Conservation (phyloP, 2,797 vertebrate genomes). For the Malurus leucopterus region DNA sequence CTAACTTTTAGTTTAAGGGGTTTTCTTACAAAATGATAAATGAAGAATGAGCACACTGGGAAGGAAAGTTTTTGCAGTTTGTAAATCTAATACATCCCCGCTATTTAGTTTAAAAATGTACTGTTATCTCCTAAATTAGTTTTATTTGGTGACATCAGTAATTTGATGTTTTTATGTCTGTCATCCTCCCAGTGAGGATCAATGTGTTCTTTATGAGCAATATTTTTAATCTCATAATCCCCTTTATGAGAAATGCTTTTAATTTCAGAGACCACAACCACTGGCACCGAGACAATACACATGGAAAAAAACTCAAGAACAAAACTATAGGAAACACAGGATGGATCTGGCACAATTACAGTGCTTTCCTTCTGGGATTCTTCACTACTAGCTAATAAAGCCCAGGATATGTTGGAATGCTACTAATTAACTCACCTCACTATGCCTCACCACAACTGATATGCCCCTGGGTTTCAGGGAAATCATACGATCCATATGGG, state of each 20-base stretch:
- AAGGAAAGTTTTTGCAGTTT: slow-evolving; percentile 51
- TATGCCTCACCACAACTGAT: background rate
- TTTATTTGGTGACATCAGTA: slow-evolving; percentile 41
- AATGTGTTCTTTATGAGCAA: slow-evolving; percentile 4
- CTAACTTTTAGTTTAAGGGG: slow-evolving; percentile 44
- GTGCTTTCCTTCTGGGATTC: slow-evolving; percentile 17
- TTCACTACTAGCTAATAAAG: slow-evolving; percentile 24
- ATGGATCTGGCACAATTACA: slow-evolving; percentile 5
- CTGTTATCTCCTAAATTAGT: slow-evolving; percentile 39
- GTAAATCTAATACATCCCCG: slow-evolving; percentile 23
- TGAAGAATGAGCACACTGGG: slow-evolving; percentile 45
- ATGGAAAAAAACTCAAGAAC: background rate
- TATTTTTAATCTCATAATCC: slow-evolving; percentile 52
- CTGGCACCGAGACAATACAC: background rate
- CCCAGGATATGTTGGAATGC: slow-evolving; percentile 10
- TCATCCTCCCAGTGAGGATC: slow-evolving; percentile 26
- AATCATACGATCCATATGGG: background rate
- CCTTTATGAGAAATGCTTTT: slow-evolving; percentile 36
- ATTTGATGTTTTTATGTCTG: slow-evolving; percentile 14
- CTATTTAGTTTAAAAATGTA: slow-evolving; percentile 25
- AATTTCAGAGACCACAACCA: slow-evolving; percentile 11
- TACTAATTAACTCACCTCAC: slow-evolving; percentile 1
- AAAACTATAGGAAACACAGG: background rate
- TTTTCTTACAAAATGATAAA: slow-evolving; percentile 69
- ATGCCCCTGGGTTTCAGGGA: background rate